These are phyloP conservation scores for Eospalax fontanierii DNA, from an alignment of 2,797 vertebrate genomes.

Conservation along the genomic window DNA sequence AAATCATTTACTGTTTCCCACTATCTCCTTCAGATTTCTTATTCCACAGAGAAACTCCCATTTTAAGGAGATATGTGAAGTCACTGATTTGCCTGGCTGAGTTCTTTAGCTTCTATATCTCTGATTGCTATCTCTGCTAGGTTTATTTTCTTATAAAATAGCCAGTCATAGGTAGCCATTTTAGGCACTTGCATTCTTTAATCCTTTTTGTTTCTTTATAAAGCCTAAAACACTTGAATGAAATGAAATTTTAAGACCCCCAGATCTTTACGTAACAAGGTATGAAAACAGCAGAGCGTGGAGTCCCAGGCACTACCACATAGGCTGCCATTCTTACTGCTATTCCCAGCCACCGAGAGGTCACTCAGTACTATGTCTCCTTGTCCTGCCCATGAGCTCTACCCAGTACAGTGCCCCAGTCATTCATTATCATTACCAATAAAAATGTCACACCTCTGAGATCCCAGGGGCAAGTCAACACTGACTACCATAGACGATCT, in stretches of 20 bases:
- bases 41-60: conserved; percentile 1
- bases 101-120: not conserved
- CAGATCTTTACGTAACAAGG: not conserved
- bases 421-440: not conserved
- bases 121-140: not conserved
- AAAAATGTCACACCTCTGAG: not conserved
- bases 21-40: conserved; percentile 25
- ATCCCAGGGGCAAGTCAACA: not conserved
- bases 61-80: conserved; percentile 21
- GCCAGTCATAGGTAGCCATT: not conserved
- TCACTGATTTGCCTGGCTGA: not conserved
- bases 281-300: no score
- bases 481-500: not conserved
- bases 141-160: conserved; percentile 4
- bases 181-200: not conserved
- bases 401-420: not conserved
- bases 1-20: conserved; percentile 45
- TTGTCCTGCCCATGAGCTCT: not conserved
- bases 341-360: no score
- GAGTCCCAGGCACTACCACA: not conserved
- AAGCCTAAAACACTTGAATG: no score
- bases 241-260: not conserved
- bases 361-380: not conserved
- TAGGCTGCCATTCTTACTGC: not conserved
- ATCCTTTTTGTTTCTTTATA: no score